Percentiles rank a stretch among this genome's conserved stretches.
Conservation (phyloP, 2,888 invertebrate species). For the Lysandra coridon region DNA sequence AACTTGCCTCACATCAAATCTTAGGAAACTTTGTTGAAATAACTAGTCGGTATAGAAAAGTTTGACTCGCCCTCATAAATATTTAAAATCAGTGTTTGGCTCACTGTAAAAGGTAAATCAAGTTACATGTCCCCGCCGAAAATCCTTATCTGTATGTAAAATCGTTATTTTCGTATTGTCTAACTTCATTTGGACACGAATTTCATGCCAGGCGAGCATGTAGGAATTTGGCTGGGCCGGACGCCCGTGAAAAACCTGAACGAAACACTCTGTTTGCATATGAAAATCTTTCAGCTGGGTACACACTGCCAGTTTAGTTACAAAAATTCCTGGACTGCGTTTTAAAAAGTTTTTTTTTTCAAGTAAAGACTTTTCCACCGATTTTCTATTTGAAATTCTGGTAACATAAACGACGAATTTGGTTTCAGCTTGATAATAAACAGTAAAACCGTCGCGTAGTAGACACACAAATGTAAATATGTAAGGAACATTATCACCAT, state of each 20-base stretch:
- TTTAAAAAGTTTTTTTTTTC: not conserved
- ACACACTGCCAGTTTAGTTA: constrained; percentile 19
- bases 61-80: not conserved
- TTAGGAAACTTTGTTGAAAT: not conserved
- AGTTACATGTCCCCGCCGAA: constrained; percentile 18
- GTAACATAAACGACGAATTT: not conserved
- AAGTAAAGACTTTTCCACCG: not conserved
- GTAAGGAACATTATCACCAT: not conserved
- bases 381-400: not conserved
- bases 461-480: not conserved
- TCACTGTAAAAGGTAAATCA: constrained; percentile 3
- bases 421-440: not conserved
- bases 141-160: constrained; percentile 22
- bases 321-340: not conserved
- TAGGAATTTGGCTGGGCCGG: constrained; percentile 49
- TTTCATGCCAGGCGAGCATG: constrained; percentile 49
- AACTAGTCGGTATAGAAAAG: not conserved
- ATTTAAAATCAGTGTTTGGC: constrained; percentile 9
- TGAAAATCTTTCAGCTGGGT: constrained; percentile 31
- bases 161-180: constrained; percentile 38
- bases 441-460: not conserved
- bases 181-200: constrained; percentile 46
- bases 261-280: constrained; percentile 51
- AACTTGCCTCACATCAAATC: not conserved
- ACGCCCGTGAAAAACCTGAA: constrained; percentile 46